Percentiles rank a stretch among this genome's conserved stretches.
Evolutionary conservation across 2,888 invertebrate species (phyloP).

Genomic region (Pediacus dermestoides): DNA sequence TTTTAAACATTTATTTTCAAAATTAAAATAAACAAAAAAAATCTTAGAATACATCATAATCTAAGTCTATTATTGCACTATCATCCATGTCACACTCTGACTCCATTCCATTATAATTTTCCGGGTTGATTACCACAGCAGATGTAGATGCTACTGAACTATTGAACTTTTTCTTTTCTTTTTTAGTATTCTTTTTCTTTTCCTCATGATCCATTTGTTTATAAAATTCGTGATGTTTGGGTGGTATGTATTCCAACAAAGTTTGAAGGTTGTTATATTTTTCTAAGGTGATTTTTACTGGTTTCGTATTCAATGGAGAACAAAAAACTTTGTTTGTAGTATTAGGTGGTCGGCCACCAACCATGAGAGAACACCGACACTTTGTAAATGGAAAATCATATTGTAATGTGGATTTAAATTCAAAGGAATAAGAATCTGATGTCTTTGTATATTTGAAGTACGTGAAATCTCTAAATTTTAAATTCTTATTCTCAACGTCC

Average conservation of each 20-base stretch:
- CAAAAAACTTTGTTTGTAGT: conserved; percentile 2
- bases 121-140: too few species aligned
- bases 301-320: conserved; percentile 4
- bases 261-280: conserved; percentile 5
- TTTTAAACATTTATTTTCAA: conserved; percentile 8
- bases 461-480: conserved; percentile 7
- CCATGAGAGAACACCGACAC: too few species aligned
- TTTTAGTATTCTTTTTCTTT: conserved; percentile 1
- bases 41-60: too few species aligned
- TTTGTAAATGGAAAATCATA: conserved; percentile 2
- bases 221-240: conserved; percentile 8
- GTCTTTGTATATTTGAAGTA: conserved; percentile 7
- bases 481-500: conserved; percentile 2
- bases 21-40: conserved; percentile 5
- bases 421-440: neutral
- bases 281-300: conserved; percentile 3
- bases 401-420: conserved; percentile 5
- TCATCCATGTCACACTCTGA: conserved; percentile 3
- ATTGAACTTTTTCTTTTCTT: conserved; percentile 1
- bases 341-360: too few species aligned
- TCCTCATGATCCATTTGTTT: conserved; percentile 6
- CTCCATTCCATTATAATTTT: too few species aligned
- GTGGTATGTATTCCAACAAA: conserved; percentile 7
- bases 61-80: neutral
- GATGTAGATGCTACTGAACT: too few species aligned